A percentile compares a stretch with the other conserved stretches of the same genome.
phyloP scores from a whole-genome alignment of 2,113 vertebrate species.

The Canis aureus region DNA sequence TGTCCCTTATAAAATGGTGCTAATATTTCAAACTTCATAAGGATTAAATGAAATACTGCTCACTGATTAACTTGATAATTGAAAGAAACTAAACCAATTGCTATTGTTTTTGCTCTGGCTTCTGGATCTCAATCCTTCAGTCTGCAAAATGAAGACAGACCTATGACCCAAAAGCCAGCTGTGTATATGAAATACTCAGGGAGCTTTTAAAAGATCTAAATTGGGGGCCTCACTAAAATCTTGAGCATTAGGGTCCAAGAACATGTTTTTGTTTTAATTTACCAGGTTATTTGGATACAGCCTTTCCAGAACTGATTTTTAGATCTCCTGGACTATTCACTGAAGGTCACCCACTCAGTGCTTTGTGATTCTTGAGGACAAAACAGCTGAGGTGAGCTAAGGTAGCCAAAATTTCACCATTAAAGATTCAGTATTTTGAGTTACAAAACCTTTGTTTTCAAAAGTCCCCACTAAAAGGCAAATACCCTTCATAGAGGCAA shows the following conservation, averaged over 20 bases:
- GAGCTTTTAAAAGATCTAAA: background rate
- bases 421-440: background rate
- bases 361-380: conserved; percentile 1
- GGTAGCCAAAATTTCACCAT: background rate
- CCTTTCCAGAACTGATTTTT: background rate
- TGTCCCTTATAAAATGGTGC: background rate
- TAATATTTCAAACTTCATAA: conserved; percentile 11
- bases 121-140: background rate
- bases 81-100: background rate
- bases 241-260: background rate
- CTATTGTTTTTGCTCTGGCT: background rate
- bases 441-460: conserved; percentile 5
- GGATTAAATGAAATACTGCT: background rate
- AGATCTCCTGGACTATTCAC: background rate
- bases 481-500: background rate
- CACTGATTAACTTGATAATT: background rate
- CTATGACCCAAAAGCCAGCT: background rate
- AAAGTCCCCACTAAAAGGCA: conserved; percentile 10
- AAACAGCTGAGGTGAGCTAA: background rate
- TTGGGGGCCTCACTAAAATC: background rate
- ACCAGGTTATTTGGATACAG: background rate
- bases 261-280: conserved; percentile 3
- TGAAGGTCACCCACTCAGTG: background rate
- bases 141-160: background rate
- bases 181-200: background rate